phyloP scores from a whole-genome alignment of 2,888 invertebrate genomes.

The Entomobrya multifasciata region DNA sequence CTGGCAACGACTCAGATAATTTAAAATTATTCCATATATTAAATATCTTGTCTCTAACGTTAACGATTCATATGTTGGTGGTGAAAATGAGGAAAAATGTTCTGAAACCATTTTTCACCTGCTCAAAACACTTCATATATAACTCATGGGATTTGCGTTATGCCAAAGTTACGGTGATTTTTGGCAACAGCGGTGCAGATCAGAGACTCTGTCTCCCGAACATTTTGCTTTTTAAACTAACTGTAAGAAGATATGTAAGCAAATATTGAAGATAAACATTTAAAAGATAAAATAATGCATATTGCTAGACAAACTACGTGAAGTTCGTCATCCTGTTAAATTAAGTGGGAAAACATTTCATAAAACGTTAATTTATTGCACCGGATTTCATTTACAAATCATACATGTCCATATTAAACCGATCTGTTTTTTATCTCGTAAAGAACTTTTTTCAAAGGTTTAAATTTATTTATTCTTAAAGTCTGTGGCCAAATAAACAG shows the following conservation, averaged over 20 bases:
- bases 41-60: background rate
- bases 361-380: slow-evolving; percentile 26
- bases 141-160: slow-evolving; percentile 9
- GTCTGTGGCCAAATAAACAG: too few relatives aligned
- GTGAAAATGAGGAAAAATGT: slow-evolving; percentile 37
- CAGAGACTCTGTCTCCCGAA: background rate
- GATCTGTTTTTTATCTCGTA: background rate
- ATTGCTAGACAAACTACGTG: too few relatives aligned
- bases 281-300: too few relatives aligned
- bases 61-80: slow-evolving; percentile 36
- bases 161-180: slow-evolving; percentile 5
- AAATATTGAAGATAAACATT: too few relatives aligned
- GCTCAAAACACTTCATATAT: slow-evolving; percentile 41
- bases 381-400: background rate
- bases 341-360: slow-evolving; percentile 21
- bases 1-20: slow-evolving; percentile 64
- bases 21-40: slow-evolving; percentile 32
- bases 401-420: background rate
- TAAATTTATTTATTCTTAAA: background rate
- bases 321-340: background rate
- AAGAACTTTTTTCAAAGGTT: background rate
- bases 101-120: slow-evolving; percentile 56
- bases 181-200: background rate
- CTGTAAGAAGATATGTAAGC: too few relatives aligned
- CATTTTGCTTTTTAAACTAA: too few relatives aligned